Base-by-base conservation (phyloP, 2,888 invertebrate genomes). In the Cabera pusaria region DNA sequence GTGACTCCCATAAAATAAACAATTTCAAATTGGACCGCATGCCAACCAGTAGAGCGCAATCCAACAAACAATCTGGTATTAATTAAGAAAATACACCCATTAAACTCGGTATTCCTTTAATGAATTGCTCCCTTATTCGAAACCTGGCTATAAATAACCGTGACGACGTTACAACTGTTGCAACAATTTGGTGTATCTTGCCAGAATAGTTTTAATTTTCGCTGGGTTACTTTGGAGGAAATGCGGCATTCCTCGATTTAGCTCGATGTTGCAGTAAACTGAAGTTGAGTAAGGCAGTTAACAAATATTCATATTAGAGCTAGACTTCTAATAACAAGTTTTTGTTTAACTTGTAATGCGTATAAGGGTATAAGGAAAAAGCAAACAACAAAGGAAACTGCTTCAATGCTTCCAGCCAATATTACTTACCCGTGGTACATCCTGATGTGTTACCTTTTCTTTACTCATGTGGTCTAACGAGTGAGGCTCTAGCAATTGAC, bases 141-240 rank as follows among this genome's bases (percentile, higher is more conserved):
- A 21, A 20, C 9, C 19, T 19, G 26, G 16, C 47, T 49, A 41
- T 52, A 52, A 52, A 52, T 52, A 52, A 52, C 47, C 32, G 23
- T 39, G 47, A 47, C 43, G 47, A 49, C 42, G 35, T 42, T 49
- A 46, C 49, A 39, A 48, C 44, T 43, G 47, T 41, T 52, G 44
- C 33, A 45, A 47, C 44, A 55, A 47, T 51, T 50, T 43, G 42
- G 33, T 43, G 44, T 49, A 50, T 42, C 59, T 70, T 68, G 65
- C 70, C 67, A 72, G 63, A 69, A 71, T 68, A 71, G 64, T 75
- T 74, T 71, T 68, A 72, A 74, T 73, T 71, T 66, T 61, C 59
- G 47, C 42, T 33, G 46, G 26, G 37, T 46, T 31, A 46, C 38
- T 55, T 35, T 35, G 56, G 55, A 64, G 59, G 56, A 66, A 65